Percentiles rank a stretch among this genome's conserved stretches.
Conservation (phyloP, 2,888 invertebrate genomes). For the Eurois occulta region DNA sequence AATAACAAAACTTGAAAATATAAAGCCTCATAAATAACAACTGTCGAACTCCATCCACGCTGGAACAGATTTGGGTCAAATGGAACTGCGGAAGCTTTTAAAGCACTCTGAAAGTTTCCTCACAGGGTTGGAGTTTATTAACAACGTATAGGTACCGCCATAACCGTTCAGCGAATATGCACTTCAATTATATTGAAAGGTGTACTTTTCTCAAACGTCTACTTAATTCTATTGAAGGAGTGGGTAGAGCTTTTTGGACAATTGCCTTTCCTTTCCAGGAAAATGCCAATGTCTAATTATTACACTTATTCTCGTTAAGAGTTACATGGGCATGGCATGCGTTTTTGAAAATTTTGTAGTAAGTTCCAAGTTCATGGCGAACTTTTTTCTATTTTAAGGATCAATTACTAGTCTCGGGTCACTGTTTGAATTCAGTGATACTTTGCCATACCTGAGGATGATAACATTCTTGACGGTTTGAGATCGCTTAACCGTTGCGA, state of each 20-base stretch:
- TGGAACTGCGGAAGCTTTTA: constrained; percentile 33
- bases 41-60: constrained; percentile 23
- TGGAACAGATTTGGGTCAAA: constrained; percentile 26
- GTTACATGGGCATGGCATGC: neutral
- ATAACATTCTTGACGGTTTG: neutral
- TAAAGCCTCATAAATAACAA: constrained; percentile 11
- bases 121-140: constrained; percentile 4
- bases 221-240: neutral
- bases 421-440: neutral
- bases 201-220: neutral
- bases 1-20: neutral
- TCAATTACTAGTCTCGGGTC: neutral
- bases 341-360: neutral
- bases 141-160: neutral
- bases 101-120: constrained; percentile 37
- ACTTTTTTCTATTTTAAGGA: neutral
- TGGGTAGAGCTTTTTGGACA: neutral
- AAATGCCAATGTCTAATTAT: neutral
- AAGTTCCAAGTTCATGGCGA: neutral
- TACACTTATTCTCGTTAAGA: neutral
- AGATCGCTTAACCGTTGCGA: neutral
- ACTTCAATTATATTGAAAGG: neutral
- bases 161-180: constrained; percentile 18
- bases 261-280: no score
- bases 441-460: neutral